Evolutionary conservation across 2,888 invertebrate species (phyloP).

Genomic region (Leucoma salicis): DNA sequence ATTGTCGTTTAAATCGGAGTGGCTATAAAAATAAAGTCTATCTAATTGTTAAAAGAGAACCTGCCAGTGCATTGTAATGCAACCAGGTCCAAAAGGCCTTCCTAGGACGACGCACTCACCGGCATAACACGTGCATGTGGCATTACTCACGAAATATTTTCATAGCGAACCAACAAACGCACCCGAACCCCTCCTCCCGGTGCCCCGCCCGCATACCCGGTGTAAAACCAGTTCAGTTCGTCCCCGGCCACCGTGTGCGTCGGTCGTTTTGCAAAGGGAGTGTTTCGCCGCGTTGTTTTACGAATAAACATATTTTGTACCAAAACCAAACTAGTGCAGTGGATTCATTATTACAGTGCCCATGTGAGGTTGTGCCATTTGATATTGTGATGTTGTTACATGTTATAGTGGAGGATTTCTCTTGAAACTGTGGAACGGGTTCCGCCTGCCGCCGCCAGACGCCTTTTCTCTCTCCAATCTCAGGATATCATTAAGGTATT

Average conservation of each 20-base stretch:
- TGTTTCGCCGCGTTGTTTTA: conserved; percentile 66
- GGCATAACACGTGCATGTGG: conserved; percentile 73
- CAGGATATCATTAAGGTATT: conserved; percentile 83
- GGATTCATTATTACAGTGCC: conserved; percentile 69
- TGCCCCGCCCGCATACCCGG: conserved; percentile 44
- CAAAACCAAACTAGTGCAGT: conserved; percentile 75
- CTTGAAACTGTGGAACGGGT: conserved; percentile 72
- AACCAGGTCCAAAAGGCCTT: conserved; percentile 66
- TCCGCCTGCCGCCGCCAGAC: conserved; percentile 69
- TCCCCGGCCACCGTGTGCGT: conserved; percentile 77
- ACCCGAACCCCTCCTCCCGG: conserved; percentile 59
- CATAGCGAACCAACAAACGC: conserved; percentile 78
- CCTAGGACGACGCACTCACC: conserved; percentile 77
- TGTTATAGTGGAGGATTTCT: conserved; percentile 76
- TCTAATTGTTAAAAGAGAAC: too few species aligned
- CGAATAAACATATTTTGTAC: conserved; percentile 72
- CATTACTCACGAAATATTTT: conserved; percentile 82
- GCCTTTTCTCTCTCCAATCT: conserved; percentile 77
- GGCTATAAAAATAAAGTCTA: too few species aligned
- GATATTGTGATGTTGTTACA: conserved; percentile 65
- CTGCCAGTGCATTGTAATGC: too few species aligned
- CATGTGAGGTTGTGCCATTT: conserved; percentile 75
- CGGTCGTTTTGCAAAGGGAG: conserved; percentile 49
- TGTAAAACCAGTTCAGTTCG: conserved; percentile 78
- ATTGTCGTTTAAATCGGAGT: too few species aligned